Conservation (phyloP, 2,888 invertebrate species). For the Lysandra coridon region DNA sequence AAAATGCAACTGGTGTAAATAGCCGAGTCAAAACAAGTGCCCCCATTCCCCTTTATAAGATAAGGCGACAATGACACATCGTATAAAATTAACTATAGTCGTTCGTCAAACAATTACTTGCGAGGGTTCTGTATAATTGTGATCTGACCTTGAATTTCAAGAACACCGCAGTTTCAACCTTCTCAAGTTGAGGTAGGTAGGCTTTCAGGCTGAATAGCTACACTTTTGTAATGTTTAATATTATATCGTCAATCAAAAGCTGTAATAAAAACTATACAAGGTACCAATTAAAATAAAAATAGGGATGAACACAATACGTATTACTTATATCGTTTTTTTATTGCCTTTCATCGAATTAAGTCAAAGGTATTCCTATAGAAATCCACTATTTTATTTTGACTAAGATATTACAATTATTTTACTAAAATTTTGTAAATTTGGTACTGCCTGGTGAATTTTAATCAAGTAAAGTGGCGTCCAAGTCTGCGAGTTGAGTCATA, state of each 20-base stretch:
- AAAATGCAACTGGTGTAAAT: slow-evolving; percentile 62
- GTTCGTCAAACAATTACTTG: slow-evolving; percentile 1
- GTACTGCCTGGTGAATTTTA: background rate
- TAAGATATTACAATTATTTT: background rate
- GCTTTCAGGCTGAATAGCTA: background rate
- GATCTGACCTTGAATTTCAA: background rate
- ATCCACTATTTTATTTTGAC: background rate
- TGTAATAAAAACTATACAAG: background rate
- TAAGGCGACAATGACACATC: slow-evolving; percentile 73
- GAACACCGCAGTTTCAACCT: background rate
- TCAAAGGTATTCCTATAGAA: no score
- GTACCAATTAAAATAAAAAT: background rate
- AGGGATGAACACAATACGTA: background rate
- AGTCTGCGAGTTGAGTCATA: slow-evolving; percentile 30
- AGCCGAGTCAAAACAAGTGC: slow-evolving; percentile 62
- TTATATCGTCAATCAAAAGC: background rate
- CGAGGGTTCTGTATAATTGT: background rate
- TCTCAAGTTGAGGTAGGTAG: background rate
- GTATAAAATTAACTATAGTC: slow-evolving; percentile 36
- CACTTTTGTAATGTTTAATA: background rate
- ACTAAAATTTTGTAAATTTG: background rate
- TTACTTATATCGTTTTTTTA: no score
- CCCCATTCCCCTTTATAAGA: slow-evolving; percentile 51
- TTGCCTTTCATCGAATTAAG: no score
- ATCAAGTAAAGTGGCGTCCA: background rate